These are phyloP conservation scores for Halictus quadricinctus DNA, from an alignment of 2,888 invertebrate species.

Conservation along the genomic window DNA sequence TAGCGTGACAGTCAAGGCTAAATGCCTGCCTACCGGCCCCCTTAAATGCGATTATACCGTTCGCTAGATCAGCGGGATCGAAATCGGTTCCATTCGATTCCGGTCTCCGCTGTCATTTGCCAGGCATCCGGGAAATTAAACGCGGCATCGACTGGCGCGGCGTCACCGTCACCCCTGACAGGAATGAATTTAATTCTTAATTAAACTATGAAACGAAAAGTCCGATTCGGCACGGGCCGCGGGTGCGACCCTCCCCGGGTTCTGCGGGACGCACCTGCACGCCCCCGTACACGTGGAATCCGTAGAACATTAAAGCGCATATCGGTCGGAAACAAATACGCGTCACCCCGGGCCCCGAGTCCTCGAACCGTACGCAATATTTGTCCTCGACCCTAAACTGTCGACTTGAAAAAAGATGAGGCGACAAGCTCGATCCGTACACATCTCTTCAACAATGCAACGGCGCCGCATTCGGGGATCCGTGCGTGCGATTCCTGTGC, in stretches of 20 bases:
- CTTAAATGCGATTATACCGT: conserved; percentile 43
- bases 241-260: conserved; percentile 65
- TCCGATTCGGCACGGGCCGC: conserved; percentile 74
- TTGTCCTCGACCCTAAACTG: conserved; percentile 68
- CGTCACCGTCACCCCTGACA: conserved; percentile 17
- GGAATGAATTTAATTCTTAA: conserved; percentile 74
- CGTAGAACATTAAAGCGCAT: conserved; percentile 71
- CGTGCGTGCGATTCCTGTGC: background rate
- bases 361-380: conserved; percentile 62
- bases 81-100: background rate
- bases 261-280: conserved; percentile 76
- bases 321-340: conserved; percentile 76
- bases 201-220: conserved; percentile 70
- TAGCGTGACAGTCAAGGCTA: too few species aligned
- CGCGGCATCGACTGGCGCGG: background rate
- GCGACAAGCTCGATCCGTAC: conserved; percentile 69
- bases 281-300: conserved; percentile 66
- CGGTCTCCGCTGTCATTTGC: conserved; percentile 35
- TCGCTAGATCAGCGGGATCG: background rate
- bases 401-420: conserved; percentile 71
- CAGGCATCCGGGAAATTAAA: conserved; percentile 27
- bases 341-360: conserved; percentile 58
- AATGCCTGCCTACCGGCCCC: too few species aligned
- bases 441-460: conserved; percentile 60
- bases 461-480: conserved; percentile 41